These are phyloP conservation scores for Chrysogorgia sp. DNA, from an alignment of 92 coral and sea anemone genomes.

Conservation along the genomic window DNA sequence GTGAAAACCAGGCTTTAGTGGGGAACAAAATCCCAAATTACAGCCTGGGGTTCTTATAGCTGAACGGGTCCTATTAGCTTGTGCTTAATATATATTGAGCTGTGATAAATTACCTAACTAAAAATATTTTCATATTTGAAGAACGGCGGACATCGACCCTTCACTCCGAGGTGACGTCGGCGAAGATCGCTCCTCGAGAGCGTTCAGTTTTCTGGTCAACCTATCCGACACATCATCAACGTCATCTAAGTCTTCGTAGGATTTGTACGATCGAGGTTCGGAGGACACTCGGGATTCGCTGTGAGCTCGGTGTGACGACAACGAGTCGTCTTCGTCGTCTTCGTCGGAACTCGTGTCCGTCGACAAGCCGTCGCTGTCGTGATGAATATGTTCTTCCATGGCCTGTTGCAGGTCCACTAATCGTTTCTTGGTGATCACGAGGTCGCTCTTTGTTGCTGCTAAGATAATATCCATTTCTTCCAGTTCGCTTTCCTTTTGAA, in stretches of 20 bases:
- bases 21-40: too few species aligned
- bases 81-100: too few species aligned
- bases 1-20: too few species aligned
- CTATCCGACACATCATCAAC: constrained; percentile 65
- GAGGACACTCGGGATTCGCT: constrained; percentile 76
- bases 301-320: constrained; percentile 57
- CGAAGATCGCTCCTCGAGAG: constrained; percentile 44
- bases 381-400: constrained; percentile 85
- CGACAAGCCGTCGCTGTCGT: constrained; percentile 79
- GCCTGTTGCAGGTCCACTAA: constrained; percentile 91
- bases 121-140: constrained; percentile 1
- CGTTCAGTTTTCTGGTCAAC: constrained; percentile 56
- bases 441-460: constrained; percentile 82
- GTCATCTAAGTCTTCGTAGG: constrained; percentile 83
- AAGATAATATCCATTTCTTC: constrained; percentile 78
- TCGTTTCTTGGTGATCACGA: constrained; percentile 81
- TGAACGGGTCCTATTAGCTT: too few species aligned
- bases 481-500: constrained; percentile 75
- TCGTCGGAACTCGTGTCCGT: constrained; percentile 69
- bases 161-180: constrained; percentile 37
- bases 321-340: constrained; percentile 57
- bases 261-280: constrained; percentile 95
- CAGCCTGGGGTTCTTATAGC: too few species aligned
- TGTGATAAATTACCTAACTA: not conserved
- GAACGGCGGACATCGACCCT: constrained; percentile 31